A percentile compares a stretch with the other conserved stretches of the same genome.
Conservation (phyloP, 2,888 invertebrate species). For the Hoplodrina ambigua region DNA sequence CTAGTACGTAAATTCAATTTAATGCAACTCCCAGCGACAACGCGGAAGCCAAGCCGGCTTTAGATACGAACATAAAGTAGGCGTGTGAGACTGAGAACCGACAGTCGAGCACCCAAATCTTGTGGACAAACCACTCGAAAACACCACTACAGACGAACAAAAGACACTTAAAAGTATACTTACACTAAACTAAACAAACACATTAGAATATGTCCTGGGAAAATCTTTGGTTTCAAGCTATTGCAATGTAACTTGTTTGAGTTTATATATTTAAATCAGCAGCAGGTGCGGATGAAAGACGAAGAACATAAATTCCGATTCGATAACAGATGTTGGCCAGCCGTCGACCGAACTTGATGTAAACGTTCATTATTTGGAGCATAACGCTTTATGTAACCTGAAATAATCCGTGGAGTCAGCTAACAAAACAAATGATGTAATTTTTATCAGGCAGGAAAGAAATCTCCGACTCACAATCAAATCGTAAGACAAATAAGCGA, state of each 20-base stretch:
- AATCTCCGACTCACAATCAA: conserved; percentile 71
- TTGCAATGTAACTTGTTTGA: conserved; percentile 66
- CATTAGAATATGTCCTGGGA: conserved; percentile 71
- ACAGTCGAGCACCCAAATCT: conserved; percentile 77
- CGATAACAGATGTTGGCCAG: conserved; percentile 88
- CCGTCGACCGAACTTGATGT: conserved; percentile 79
- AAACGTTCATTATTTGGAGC: conserved; percentile 80
- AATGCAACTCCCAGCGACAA: conserved; percentile 75
- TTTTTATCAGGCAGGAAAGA: conserved; percentile 67
- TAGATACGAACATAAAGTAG: conserved; percentile 67
- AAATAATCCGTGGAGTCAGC: conserved; percentile 73
- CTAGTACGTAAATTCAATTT: conserved; percentile 74
- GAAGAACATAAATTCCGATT: conserved; percentile 86
- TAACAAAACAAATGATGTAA: conserved; percentile 65
- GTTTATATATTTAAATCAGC: conserved; percentile 80
- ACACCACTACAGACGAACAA: conserved; percentile 73
- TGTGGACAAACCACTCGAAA: conserved; percentile 81
- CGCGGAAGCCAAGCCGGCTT: conserved; percentile 74
- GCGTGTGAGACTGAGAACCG: conserved; percentile 83
- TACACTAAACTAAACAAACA: conserved; percentile 81
- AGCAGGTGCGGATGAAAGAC: conserved; percentile 86
- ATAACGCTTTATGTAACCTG: conserved; percentile 80
- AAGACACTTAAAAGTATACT: conserved; percentile 75
- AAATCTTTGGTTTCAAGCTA: conserved; percentile 66
- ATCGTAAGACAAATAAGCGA: conserved; percentile 82